Base-by-base conservation (phyloP, 2,888 invertebrate genomes). In the Drosophila anceps region DNA sequence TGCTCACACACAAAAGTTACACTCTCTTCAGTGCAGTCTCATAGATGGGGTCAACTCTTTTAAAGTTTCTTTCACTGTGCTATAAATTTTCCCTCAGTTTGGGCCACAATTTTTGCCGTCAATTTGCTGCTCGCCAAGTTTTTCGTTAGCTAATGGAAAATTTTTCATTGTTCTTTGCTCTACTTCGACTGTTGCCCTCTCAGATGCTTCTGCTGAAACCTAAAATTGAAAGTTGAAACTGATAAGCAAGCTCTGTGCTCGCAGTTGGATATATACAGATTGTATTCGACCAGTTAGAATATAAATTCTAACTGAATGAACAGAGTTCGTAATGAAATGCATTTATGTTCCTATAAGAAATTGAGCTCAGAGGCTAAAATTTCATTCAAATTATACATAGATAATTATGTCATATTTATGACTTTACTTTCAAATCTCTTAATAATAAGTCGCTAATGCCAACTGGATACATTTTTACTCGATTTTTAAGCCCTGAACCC, bases 71-170 rank as follows among this genome's bases (percentile, higher is more conserved):
- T 69, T 67, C 61, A 29, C 61, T 62, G 39, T 51, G 50, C 68
- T 55, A 81, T 84, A 81, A 84, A 84, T 84, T 82, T 68, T 58
- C 37, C 57, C 62, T 57, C 80, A 53, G 59, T 51, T 82, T 57
- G 62, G 57, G 44, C 60, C 68, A 62, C 55, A 59, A 69, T 46
- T 65, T 62, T 59, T 24, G 65, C 73, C 67, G 62, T 81, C 81
- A 81, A 83, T 83, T 75, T 63, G 68, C 29, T 20, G 39, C 51
- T 66, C 46, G 63, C 55, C 44, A 69, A 66, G 53, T 60, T 69
- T 46, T 62, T 51, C 68, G 48, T 33, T 53, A 29, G 51, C 37
- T 66, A 50, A 33, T 64, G 37, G 31, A 55, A 60, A 51, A 66
- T 53, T 61, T 58, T 55, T 63, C 54, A 68, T 64, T 64, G 82